phyloP scores from a whole-genome alignment of 2,797 vertebrate species.

The Xiphophorus birchmanni region DNA sequence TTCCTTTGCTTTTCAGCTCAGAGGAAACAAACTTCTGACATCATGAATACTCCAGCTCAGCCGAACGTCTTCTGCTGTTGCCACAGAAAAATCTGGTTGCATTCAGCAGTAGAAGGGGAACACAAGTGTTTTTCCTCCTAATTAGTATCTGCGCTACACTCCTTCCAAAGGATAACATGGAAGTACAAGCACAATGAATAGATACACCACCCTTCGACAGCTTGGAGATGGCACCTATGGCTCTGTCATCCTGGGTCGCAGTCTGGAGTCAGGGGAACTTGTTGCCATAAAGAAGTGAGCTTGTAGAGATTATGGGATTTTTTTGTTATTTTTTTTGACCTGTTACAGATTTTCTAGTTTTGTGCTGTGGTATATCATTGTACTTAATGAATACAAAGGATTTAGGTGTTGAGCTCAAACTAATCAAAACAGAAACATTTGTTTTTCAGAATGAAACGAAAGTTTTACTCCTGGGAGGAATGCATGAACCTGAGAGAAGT shows the following conservation, averaged over 20 bases:
- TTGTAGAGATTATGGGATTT: neutral
- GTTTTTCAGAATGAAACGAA: constrained; percentile 92
- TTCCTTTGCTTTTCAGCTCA: constrained; percentile 34
- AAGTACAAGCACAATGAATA: constrained; percentile 87
- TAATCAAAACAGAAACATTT: neutral
- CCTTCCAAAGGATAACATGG: constrained; percentile 45
- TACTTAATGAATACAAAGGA: neutral
- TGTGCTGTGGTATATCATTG: neutral
- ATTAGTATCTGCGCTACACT: constrained; percentile 29
- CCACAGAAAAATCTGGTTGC: constrained; percentile 89
- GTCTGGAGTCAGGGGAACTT: constrained; percentile 92
- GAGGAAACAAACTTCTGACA: constrained; percentile 63
- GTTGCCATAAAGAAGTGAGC: constrained; percentile 97
- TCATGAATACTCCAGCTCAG: constrained; percentile 71
- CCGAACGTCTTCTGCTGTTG: constrained; percentile 79
- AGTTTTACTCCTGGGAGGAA: constrained; percentile 98
- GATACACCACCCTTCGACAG: constrained; percentile 92
- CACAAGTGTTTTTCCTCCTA: constrained; percentile 34
- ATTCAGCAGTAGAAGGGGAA: constrained; percentile 70
- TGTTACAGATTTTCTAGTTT: neutral
- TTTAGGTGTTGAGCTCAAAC: neutral
- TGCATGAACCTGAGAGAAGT: constrained; percentile 97
- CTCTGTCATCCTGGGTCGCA: constrained; percentile 93
- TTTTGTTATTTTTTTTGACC: neutral
- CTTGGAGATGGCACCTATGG: constrained; percentile 96